Percentiles rank a stretch among this genome's conserved stretches.
Evolutionary conservation across 1,140 invertebrate genomes (phyloP).

Genomic region (Drosophila subpulchrella): DNA sequence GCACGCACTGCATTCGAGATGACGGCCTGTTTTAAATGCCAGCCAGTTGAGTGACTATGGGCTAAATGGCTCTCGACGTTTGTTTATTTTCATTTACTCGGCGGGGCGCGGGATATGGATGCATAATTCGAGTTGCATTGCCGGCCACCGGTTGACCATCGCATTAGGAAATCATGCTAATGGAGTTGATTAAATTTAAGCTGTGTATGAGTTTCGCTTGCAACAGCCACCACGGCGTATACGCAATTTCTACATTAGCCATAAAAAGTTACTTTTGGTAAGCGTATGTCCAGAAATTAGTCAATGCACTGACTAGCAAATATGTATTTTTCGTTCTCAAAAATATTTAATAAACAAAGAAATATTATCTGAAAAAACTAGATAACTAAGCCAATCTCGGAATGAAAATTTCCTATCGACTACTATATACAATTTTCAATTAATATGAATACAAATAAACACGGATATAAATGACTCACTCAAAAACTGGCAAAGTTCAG

Average conservation of each 20-base stretch:
- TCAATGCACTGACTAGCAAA: too few relatives aligned
- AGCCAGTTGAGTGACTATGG: slow-evolving; percentile 54
- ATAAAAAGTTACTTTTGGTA: too few relatives aligned
- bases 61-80: slow-evolving; percentile 27
- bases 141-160: slow-evolving; percentile 75
- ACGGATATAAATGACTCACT: background rate
- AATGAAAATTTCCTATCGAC: too few relatives aligned
- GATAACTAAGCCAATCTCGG: too few relatives aligned
- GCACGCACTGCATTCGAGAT: slow-evolving; percentile 41
- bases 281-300: too few relatives aligned
- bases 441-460: background rate
- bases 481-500: background rate
- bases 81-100: slow-evolving; percentile 44
- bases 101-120: slow-evolving; percentile 8
- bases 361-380: background rate
- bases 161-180: slow-evolving; percentile 78
- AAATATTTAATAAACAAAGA: too few relatives aligned
- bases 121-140: slow-evolving; percentile 60
- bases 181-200: slow-evolving; percentile 56
- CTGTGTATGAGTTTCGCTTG: background rate
- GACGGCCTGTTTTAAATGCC: slow-evolving; percentile 75
- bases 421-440: too few relatives aligned
- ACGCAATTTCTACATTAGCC: slow-evolving; percentile 35
- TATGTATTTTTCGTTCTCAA: too few relatives aligned
- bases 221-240: slow-evolving; percentile 51